Evolutionary conservation across 2,113 vertebrate genomes (phyloP).

Genomic region (Caranx ignobilis): DNA sequence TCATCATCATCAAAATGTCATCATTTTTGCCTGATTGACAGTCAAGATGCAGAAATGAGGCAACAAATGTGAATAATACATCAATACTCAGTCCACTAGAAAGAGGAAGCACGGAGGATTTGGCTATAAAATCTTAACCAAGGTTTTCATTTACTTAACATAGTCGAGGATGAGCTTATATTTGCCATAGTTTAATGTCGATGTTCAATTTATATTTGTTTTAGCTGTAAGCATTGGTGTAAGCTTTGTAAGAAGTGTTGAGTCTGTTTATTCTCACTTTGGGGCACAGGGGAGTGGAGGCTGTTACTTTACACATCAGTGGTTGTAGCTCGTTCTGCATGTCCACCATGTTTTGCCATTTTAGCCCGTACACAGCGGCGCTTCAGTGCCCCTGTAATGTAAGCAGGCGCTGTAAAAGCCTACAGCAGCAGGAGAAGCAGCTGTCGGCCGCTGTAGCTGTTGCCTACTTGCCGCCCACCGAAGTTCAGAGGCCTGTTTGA

Average conservation of each 20-base stretch:
- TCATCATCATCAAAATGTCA: not conserved
- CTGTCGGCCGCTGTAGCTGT: constrained; percentile 44
- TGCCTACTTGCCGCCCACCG: constrained; percentile 68
- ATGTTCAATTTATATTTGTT: not conserved
- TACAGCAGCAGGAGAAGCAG: constrained; percentile 46
- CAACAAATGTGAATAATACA: not conserved
- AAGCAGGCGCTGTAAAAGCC: constrained; percentile 56
- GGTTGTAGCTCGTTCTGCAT: not conserved
- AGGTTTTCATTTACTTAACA: not conserved
- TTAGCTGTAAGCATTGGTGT: not conserved
- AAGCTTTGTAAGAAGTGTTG: not conserved
- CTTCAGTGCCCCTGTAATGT: constrained; percentile 27
- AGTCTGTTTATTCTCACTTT: not conserved
- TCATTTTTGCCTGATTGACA: not conserved
- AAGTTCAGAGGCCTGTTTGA: constrained; percentile 76
- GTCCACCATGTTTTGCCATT: constrained; percentile 5
- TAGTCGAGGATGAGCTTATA: not conserved
- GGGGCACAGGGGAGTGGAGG: not conserved
- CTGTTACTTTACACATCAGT: not conserved
- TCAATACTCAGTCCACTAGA: not conserved
- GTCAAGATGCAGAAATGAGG: too few species aligned
- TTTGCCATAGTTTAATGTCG: not conserved
- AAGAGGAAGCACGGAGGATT: not conserved
- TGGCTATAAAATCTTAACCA: not conserved
- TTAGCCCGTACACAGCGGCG: constrained; percentile 1